Evolutionary conservation across 2,113 vertebrate genomes (phyloP), one percentile per base, ranked within the genome.

Genomic region (Callorhinus ursinus): DNA sequence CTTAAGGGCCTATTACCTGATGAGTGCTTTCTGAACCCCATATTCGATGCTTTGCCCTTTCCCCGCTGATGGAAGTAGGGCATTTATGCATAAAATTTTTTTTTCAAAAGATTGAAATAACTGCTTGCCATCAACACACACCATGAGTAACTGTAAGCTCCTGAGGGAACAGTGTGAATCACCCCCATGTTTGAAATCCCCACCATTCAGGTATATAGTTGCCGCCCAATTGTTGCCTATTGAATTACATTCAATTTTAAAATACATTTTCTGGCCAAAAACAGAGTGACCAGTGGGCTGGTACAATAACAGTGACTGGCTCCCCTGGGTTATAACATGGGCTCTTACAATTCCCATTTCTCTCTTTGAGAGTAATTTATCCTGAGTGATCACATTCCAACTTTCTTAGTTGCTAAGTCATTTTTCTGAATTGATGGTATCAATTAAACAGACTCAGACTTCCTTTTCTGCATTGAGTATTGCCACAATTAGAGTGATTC

Each of bases 401-500:
- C 53, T 86, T 80, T 79, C 15, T 59, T 85, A 63, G 86, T 82
- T 96, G 79, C 97, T 74, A 94, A 92, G 76, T 98, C 90, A 74
- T 55, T 65, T 74, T 21, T 72, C 46, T 82, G 90, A 97, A 80
- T 67, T 94, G 36, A 74, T 88, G 84, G 91, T 84, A 81, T 93
- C 69, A 95, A n/a, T 81, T 71, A n/a, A 69, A 94, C 33, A 91
- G 81, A 92, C 33, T 92, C 79, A 0, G 49, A 12, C 90, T 96
- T 90, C 92, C 82, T 98, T 79, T 91, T 69, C 80, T 49, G 26
- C 53, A 21, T 82, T 31, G 4, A 65, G 91, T 97, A 77, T 76
- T 85, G 74, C 21, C 63, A 95, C 95, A 97, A 94, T 97, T 92
- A 90, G 72, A 97, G 67, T 90, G 61, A 97, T 42, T 94, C 87